These are phyloP conservation scores for Bombus fervidus DNA, from an alignment of 1,140 invertebrate genomes.

Conservation along the genomic window DNA sequence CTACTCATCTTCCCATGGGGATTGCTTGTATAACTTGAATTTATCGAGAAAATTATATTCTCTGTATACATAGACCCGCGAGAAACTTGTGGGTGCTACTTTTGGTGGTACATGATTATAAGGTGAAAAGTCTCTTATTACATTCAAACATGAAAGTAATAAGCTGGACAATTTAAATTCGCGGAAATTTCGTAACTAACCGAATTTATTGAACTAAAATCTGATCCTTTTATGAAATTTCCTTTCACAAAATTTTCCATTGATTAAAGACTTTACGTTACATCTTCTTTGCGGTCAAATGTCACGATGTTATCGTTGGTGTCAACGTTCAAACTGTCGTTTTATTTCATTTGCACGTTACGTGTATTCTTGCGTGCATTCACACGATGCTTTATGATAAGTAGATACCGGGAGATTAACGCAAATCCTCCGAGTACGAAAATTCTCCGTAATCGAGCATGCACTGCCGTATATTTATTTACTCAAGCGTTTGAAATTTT, in stretches of 20 bases:
- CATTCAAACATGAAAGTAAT: conserved; percentile 55
- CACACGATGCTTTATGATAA: background rate
- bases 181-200: conserved; percentile 35
- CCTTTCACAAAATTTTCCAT: background rate
- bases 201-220: conserved; percentile 40
- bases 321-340: background rate
- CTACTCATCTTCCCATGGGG: conserved; percentile 3
- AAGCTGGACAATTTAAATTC: conserved; percentile 53
- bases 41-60: conserved; percentile 67
- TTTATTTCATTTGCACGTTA: background rate
- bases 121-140: conserved; percentile 61
- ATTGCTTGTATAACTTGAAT: conserved; percentile 62
- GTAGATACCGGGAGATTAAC: conserved; percentile 3
- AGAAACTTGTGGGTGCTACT: conserved; percentile 52
- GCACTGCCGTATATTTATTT: conserved; percentile 6
- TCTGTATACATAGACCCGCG: conserved; percentile 52
- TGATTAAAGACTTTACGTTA: background rate
- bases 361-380: background rate
- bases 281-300: too few relatives aligned
- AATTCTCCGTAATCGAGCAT: background rate
- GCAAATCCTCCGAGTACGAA: background rate
- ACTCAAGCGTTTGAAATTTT: conserved; percentile 13
- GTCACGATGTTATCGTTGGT: background rate
- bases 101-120: conserved; percentile 51
- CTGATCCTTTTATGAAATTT: background rate